Conservation (phyloP, 1,140 invertebrate genomes). For the Leptinotarsa defecta region DNA sequence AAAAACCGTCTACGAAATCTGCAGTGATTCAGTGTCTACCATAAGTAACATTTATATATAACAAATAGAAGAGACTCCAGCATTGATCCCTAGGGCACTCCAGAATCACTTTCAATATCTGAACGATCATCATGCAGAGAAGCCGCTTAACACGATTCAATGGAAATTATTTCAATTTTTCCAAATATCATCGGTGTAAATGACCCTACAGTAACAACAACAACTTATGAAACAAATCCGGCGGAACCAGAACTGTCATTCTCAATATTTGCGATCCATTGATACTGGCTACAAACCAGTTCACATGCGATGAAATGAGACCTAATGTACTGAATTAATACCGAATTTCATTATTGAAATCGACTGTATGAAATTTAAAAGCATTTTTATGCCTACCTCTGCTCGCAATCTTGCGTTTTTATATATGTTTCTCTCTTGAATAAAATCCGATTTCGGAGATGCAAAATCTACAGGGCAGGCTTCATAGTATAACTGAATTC, state of each 20-base stretch:
- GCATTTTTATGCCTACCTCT: conserved; percentile 34
- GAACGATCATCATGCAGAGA: too few relatives aligned
- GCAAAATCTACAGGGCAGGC: conserved; percentile 18
- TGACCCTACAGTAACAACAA: neutral
- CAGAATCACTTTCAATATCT: too few relatives aligned
- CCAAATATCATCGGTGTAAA: neutral
- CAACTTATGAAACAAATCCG: neutral
- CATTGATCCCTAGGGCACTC: too few relatives aligned
- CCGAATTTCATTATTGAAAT: conserved; percentile 46
- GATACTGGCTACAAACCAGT: conserved; percentile 42
- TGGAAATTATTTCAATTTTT: neutral
- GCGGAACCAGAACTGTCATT: conserved; percentile 24
- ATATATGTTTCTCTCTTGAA: conserved; percentile 23
- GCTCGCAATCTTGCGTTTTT: conserved; percentile 27
- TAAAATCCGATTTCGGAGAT: conserved; percentile 28
- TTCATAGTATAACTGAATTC: neutral
- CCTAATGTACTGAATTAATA: conserved; percentile 48
- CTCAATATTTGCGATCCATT: conserved; percentile 45
- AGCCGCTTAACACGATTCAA: neutral
- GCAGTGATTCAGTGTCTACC: too few relatives aligned
- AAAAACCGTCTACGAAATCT: too few relatives aligned
- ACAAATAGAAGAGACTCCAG: too few relatives aligned
- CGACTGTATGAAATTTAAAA: conserved; percentile 44
- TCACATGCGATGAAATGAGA: conserved; percentile 39
- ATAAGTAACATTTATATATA: too few relatives aligned